Percentiles rank a stretch among this genome's conserved stretches.
These are phyloP conservation scores for Pachliopta kotzebuea DNA, from an alignment of 2,888 invertebrate genomes.

Conservation along the genomic window DNA sequence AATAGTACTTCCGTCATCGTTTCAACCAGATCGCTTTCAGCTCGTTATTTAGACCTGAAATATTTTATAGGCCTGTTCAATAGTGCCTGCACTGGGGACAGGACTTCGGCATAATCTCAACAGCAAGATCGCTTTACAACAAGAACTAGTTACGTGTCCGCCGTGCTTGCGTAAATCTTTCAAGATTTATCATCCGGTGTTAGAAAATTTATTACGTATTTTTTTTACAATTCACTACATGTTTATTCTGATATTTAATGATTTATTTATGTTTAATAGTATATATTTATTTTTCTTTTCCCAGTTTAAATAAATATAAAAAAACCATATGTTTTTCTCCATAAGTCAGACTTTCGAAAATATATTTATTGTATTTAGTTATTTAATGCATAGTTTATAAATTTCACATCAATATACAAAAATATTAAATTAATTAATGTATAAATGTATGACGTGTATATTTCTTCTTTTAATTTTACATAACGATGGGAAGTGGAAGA, in stretches of 20 bases:
- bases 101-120: conserved; percentile 30
- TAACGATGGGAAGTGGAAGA: too few relatives aligned
- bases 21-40: conserved; percentile 18
- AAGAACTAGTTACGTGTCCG: conserved; percentile 38
- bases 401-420: too few relatives aligned
- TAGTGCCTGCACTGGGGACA: conserved; percentile 28
- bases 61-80: conserved; percentile 32
- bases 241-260: not conserved
- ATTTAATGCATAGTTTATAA: too few relatives aligned
- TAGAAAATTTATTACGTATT: conserved; percentile 8
- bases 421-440: too few relatives aligned
- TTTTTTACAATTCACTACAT: conserved; percentile 1
- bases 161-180: conserved; percentile 39
- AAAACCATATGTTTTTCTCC: too few relatives aligned
- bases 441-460: too few relatives aligned
- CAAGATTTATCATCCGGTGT: conserved; percentile 18
- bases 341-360: too few relatives aligned
- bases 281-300: too few relatives aligned
- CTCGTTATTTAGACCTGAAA: conserved; percentile 20
- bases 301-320: too few relatives aligned
- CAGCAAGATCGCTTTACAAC: conserved; percentile 41
- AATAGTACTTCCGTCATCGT: conserved; percentile 6
- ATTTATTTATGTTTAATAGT: too few relatives aligned
- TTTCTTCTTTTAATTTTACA: too few relatives aligned
- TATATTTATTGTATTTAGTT: too few relatives aligned